These are phyloP conservation scores for Stigmatopora argus DNA, from an alignment of 2,113 vertebrate genomes.

Conservation along the genomic window DNA sequence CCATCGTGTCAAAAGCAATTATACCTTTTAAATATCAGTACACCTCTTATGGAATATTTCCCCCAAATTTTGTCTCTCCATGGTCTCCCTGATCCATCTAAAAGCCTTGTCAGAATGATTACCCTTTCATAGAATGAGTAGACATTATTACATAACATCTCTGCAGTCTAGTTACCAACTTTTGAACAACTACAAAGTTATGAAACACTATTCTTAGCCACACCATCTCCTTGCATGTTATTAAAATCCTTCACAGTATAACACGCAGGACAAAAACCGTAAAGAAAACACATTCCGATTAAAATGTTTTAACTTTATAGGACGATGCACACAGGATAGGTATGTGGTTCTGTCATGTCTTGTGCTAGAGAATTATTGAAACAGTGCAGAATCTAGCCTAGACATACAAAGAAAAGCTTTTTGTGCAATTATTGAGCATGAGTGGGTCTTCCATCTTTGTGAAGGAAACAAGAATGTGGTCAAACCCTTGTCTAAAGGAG, in stretches of 20 bases:
- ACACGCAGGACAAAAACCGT: background rate
- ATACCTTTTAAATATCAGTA: slow-evolving; percentile 2
- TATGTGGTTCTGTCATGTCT: background rate
- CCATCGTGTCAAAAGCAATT: background rate
- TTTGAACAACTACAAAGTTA: slow-evolving; percentile 15
- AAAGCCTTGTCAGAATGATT: slow-evolving; percentile 28
- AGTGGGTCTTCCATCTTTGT: background rate
- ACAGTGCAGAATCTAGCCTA: background rate
- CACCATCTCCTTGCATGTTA: slow-evolving; percentile 11
- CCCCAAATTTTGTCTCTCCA: background rate
- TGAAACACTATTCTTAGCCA: slow-evolving; percentile 6
- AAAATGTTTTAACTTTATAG: background rate
- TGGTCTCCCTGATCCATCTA: background rate
- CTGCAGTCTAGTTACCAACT: slow-evolving; percentile 3
- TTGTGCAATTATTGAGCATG: background rate
- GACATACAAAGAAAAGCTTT: background rate
- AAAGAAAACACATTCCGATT: background rate
- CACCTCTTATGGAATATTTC: slow-evolving; percentile 12
- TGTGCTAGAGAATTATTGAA: background rate
- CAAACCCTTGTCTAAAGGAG: background rate
- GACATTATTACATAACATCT: slow-evolving; percentile 19
- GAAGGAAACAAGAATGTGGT: background rate
- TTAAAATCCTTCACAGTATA: slow-evolving; percentile 6
- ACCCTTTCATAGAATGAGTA: slow-evolving; percentile 14
- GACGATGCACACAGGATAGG: background rate